phyloP scores from a whole-genome alignment of 2,888 invertebrate species.

The Aphidoletes aphidimyza region DNA sequence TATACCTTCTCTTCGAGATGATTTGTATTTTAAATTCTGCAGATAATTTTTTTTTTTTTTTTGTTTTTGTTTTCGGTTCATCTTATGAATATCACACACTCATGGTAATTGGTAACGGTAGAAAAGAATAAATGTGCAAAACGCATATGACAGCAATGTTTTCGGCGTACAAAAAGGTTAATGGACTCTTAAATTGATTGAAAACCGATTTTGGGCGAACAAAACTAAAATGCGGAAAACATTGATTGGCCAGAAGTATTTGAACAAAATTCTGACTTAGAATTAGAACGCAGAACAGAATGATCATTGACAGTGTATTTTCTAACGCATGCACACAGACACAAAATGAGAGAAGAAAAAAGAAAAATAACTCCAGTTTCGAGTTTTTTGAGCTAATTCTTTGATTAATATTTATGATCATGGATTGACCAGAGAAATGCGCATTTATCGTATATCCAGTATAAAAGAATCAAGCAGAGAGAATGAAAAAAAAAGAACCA shows the following conservation, averaged over 20 bases:
- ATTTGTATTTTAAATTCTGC: background rate
- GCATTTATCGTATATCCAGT: slow-evolving; percentile 34
- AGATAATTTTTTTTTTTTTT: background rate
- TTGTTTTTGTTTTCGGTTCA: background rate
- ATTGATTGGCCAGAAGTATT: too few relatives aligned
- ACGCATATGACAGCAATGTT: background rate
- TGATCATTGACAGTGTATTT: too few relatives aligned
- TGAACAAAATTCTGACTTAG: too few relatives aligned
- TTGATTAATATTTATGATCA: slow-evolving; percentile 2
- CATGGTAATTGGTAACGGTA: slow-evolving; percentile 37
- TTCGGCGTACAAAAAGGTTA: background rate
- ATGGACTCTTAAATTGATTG: background rate
- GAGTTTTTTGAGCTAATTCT: background rate
- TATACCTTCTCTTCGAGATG: background rate
- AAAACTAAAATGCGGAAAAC: background rate
- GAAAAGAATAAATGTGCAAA: background rate
- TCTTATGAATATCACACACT: background rate
- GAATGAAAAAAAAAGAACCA: slow-evolving; percentile 7
- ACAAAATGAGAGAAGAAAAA: background rate
- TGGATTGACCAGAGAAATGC: slow-evolving; percentile 19
- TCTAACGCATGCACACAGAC: too few relatives aligned
- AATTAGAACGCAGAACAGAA: too few relatives aligned
- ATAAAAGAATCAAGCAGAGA: background rate
- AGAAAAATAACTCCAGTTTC: background rate
- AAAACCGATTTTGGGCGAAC: background rate